These are phyloP conservation scores for Spodoptera litura DNA, from an alignment of 1,140 invertebrate species.

Conservation along the genomic window DNA sequence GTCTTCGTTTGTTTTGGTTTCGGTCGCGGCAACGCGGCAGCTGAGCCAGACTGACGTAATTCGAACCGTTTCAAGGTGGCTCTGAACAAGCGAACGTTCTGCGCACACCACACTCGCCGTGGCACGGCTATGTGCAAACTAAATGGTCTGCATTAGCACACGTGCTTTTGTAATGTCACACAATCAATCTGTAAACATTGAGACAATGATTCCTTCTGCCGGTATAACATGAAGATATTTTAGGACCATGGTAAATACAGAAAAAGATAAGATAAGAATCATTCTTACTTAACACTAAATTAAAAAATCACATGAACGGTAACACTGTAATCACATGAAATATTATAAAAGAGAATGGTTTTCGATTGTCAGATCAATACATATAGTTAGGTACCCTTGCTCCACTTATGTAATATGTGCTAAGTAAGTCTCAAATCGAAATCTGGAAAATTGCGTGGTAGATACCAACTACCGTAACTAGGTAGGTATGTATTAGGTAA, in stretches of 20 bases:
- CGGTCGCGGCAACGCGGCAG: conserved; percentile 45
- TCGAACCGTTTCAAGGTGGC: conserved; percentile 53
- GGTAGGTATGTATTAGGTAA: too few relatives aligned
- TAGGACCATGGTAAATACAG: not conserved
- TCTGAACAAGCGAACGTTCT: conserved; percentile 48
- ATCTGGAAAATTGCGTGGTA: too few relatives aligned
- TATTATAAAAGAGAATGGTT: too few relatives aligned
- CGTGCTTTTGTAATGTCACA: conserved; percentile 72
- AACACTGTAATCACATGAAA: too few relatives aligned
- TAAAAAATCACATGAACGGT: too few relatives aligned
- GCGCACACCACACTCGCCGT: conserved; percentile 52
- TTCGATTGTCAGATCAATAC: too few relatives aligned
- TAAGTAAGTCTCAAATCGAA: too few relatives aligned
- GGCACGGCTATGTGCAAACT: conserved; percentile 57
- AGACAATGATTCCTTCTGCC: not conserved
- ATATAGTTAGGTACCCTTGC: too few relatives aligned
- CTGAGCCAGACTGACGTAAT: conserved; percentile 76
- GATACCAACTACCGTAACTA: too few relatives aligned
- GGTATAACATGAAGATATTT: conserved; percentile 6
- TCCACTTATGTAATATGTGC: too few relatives aligned
- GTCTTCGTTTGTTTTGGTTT: conserved; percentile 65
- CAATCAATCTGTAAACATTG: conserved; percentile 35
- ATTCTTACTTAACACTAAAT: too few relatives aligned
- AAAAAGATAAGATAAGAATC: too few relatives aligned
- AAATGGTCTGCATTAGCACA: conserved; percentile 58